Base-by-base conservation (phyloP, 1,140 invertebrate species). In the Triops cancriformis region DNA sequence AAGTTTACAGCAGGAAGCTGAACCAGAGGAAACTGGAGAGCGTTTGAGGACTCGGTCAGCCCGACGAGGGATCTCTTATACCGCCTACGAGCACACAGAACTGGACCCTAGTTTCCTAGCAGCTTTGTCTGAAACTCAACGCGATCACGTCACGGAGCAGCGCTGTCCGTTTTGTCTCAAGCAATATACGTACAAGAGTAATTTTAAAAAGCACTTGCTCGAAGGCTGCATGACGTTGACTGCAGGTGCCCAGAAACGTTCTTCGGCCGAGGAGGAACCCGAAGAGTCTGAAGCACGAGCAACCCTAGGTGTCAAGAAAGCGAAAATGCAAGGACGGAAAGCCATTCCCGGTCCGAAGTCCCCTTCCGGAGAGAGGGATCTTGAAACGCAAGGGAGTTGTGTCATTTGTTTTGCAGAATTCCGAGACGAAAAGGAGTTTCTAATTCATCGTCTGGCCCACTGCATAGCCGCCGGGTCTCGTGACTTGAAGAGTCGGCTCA, bases 141-240 rank as follows among this genome's bases (percentile, higher is more conserved):
- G 73, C 23, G 37, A 43, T 74, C 73, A 73, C 28, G 77, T 78
- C 9, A 28, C 77, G 5, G 77, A 78, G 14, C 77, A 78, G n/a
- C 73, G 43, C 42, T 78, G 77, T 73, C 77, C 77, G n/a, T 78
- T 78, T 73, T 78, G 77, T 27, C 42, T 73, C 37, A 78, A 78
- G 41, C 77, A 74, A 26, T 78, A 78, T 31, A 73, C 74, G 12
- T 78, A 78, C 28, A 72, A 73, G 41, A 78, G 77, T 26, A 78
- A 78, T 26, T 78, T 78, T n/a, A 78, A 78, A 41, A 73, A 31
- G 14, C 77, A 78, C 74, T 73, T 78, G 26, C 72, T 78, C 72
- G 77, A 78, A 74, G 77, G 77, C 28, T 78, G 77, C 73, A 37
- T 45, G 27, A 74, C 77, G 3, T 23, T 64, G 0, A 6, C 10